These are phyloP conservation scores for Stegostoma tigrinum DNA, from an alignment of 2,113 vertebrate species.

Conservation along the genomic window DNA sequence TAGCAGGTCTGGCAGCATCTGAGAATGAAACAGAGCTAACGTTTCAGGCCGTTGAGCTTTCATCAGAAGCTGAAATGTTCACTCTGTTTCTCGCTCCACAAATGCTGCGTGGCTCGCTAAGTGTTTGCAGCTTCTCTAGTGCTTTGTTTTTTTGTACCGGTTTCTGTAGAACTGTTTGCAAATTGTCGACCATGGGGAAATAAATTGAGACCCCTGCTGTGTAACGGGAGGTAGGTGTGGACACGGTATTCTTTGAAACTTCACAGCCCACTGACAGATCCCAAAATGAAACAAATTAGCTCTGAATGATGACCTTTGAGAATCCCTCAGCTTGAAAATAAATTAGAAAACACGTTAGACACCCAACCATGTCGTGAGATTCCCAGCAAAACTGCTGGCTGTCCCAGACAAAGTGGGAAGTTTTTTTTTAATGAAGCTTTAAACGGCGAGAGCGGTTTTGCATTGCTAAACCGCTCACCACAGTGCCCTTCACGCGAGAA, in stretches of 20 bases:
- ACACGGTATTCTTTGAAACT: background rate
- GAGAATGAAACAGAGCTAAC: background rate
- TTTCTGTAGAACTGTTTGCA: background rate
- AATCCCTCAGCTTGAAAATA: background rate
- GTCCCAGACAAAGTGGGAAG: background rate
- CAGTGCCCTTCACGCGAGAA: background rate
- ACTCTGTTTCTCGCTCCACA: background rate
- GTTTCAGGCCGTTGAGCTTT: background rate
- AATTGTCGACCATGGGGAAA: background rate
- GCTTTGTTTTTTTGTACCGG: background rate
- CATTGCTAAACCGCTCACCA: background rate
- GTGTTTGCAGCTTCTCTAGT: background rate
- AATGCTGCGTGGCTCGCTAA: background rate
- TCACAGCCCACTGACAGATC: background rate
- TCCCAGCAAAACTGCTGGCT: background rate
- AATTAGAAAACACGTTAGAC: background rate
- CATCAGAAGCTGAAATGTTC: background rate
- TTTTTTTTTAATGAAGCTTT: background rate
- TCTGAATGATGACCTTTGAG: background rate
- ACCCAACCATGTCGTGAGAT: background rate
- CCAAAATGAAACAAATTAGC: slow-evolving; percentile 7
- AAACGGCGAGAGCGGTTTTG: background rate
- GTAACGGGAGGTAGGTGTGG: background rate
- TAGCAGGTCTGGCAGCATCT: background rate
- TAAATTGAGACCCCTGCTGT: background rate